Conservation (phyloP, 2,888 invertebrate genomes). For the Spisula subtruncata region DNA sequence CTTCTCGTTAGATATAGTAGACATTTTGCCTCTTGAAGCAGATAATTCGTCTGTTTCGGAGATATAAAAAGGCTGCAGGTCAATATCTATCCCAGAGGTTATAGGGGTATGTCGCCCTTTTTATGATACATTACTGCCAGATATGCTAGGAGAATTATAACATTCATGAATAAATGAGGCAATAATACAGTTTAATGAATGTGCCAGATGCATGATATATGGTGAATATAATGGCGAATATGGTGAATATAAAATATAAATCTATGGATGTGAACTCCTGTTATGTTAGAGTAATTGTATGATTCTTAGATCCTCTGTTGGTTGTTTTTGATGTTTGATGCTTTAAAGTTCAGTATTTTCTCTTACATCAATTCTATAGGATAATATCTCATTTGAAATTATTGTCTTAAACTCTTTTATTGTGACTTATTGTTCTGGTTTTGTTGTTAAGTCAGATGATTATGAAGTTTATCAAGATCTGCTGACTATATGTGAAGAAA, state of each 20-base stretch:
- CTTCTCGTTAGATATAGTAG: background rate
- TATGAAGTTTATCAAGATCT: too few species aligned
- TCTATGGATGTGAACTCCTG: background rate
- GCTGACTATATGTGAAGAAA: too few species aligned
- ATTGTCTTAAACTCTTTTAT: background rate
- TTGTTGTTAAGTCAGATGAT: too few species aligned
- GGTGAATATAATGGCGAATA: background rate
- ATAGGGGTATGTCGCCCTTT: background rate
- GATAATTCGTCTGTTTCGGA: constrained; percentile 13
- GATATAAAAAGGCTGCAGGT: background rate
- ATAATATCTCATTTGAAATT: background rate
- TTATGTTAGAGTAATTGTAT: background rate
- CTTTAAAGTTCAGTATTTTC: constrained; percentile 1
- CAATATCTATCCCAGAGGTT: background rate
- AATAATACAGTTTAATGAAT: background rate
- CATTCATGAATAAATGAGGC: background rate
- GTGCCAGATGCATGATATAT: constrained; percentile 18
- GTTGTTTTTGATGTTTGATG: background rate
- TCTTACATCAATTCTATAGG: background rate
- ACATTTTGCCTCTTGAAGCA: background rate
- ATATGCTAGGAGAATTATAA: background rate
- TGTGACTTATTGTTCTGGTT: background rate
- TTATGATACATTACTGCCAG: constrained; percentile 7
- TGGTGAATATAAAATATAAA: background rate
- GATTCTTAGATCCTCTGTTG: background rate